Evolutionary conservation across 2,113 vertebrate genomes (phyloP).

Genomic region (Vireo altiloquus): DNA sequence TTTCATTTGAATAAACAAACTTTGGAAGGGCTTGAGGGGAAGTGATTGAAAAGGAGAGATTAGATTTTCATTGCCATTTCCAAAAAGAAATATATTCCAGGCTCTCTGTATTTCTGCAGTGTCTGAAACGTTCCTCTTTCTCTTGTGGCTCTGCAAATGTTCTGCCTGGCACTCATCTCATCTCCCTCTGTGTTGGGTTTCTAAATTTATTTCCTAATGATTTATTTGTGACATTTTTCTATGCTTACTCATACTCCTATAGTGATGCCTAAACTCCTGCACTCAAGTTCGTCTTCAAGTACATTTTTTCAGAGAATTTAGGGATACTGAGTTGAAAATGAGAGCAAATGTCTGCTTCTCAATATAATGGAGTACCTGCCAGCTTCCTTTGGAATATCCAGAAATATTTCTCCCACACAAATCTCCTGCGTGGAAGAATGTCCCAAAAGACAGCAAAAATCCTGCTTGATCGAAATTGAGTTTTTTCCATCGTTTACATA

Average conservation of each 20-base stretch:
- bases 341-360: background rate
- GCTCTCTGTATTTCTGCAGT: background rate
- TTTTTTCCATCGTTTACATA: background rate
- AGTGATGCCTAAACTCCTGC: background rate
- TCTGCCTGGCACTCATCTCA: background rate
- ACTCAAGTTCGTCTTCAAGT: background rate
- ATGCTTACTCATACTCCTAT: background rate
- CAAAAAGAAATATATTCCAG: background rate
- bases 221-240: slow-evolving; percentile 12
- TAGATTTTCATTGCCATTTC: background rate
- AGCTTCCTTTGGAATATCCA: background rate
- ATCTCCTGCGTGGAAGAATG: background rate
- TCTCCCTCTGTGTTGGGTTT: background rate
- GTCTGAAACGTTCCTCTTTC: background rate
- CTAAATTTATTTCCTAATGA: background rate
- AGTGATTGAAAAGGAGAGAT: background rate
- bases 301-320: background rate
- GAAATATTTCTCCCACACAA: background rate
- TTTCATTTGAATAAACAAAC: slow-evolving; percentile 26
- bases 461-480: background rate
- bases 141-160: background rate
- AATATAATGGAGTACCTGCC: background rate
- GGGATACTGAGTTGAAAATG: background rate
- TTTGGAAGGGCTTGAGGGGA: background rate
- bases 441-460: background rate